Conservation (phyloP, 2,888 invertebrate genomes). For the Trachelus stipa region DNA sequence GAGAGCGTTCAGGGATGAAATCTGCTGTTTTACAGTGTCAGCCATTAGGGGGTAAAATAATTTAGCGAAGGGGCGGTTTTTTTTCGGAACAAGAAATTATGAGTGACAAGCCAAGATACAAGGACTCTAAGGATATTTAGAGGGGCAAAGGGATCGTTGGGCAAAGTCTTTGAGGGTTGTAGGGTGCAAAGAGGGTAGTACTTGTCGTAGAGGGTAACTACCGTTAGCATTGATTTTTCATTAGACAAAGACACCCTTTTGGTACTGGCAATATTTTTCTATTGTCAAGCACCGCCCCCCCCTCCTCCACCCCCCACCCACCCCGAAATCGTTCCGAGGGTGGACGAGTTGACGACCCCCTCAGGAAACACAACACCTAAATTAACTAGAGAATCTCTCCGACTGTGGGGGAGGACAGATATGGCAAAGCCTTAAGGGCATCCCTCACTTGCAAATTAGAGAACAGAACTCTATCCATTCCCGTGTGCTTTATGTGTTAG, state of each 20-base stretch:
- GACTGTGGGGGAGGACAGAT: constrained; percentile 3
- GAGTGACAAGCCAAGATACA: neutral
- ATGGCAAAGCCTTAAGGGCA: constrained; percentile 21
- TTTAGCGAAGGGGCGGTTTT: neutral
- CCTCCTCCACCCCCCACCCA: no score
- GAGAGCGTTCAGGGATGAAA: neutral
- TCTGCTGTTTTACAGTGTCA: neutral
- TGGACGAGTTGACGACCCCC: constrained; percentile 35
- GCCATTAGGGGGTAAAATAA: neutral
- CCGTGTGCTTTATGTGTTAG: constrained; percentile 6
- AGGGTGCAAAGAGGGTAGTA: neutral
- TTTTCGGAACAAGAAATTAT: neutral
- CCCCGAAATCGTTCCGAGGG: neutral
- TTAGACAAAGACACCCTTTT: constrained; percentile 7
- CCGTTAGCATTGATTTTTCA: constrained; percentile 12
- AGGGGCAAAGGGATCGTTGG: constrained; percentile 8
- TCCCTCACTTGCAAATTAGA: constrained; percentile 43
- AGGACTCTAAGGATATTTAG: constrained; percentile 12
- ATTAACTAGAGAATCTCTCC: constrained; percentile 46
- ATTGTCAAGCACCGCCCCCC: constrained; percentile 2
- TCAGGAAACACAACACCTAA: constrained; percentile 52
- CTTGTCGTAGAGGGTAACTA: neutral
- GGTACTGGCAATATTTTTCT: constrained; percentile 34
- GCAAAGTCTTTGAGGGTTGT: constrained; percentile 3
- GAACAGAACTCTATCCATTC: constrained; percentile 26